Evolutionary conservation across 2,888 invertebrate species (phyloP).

Genomic region (Charanyca ferruginea): DNA sequence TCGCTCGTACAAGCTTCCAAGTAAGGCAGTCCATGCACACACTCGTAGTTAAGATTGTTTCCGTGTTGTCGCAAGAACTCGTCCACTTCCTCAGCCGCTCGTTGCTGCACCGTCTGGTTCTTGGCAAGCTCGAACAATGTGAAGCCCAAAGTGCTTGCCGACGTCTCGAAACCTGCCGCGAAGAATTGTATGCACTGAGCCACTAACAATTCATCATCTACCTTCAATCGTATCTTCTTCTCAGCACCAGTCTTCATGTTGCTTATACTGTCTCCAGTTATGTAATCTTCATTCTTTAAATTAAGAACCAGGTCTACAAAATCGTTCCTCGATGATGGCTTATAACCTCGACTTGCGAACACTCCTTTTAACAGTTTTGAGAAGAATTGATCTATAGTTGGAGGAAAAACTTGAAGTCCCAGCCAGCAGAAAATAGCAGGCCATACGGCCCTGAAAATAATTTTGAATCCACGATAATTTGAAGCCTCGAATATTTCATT

Average conservation of each 20-base stretch:
- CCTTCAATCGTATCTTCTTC: slow-evolving; percentile 65
- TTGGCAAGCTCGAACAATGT: slow-evolving; percentile 77
- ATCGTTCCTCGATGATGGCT: slow-evolving; percentile 71
- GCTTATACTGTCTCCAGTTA: slow-evolving; percentile 71
- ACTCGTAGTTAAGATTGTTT: slow-evolving; percentile 70
- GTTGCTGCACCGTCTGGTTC: slow-evolving; percentile 64
- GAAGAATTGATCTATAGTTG: slow-evolving; percentile 69
- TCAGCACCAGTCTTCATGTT: slow-evolving; percentile 63
- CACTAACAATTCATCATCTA: slow-evolving; percentile 83
- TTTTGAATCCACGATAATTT: slow-evolving; percentile 62
- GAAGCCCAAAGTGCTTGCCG: slow-evolving; percentile 71
- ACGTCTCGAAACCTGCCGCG: slow-evolving; percentile 79
- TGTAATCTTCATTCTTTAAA: slow-evolving; percentile 69
- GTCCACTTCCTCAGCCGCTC: slow-evolving; percentile 73
- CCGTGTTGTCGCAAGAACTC: slow-evolving; percentile 67
- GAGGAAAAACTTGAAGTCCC: slow-evolving; percentile 67
- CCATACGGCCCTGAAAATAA: slow-evolving; percentile 69
- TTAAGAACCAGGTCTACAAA: slow-evolving; percentile 75
- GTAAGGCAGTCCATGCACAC: slow-evolving; percentile 74
- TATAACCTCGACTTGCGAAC: slow-evolving; percentile 68
- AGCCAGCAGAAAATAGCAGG: slow-evolving; percentile 74
- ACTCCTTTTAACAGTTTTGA: slow-evolving; percentile 65
- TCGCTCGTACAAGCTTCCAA: slow-evolving; percentile 77
- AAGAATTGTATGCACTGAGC: slow-evolving; percentile 89
- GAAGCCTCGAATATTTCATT: slow-evolving; percentile 67